phyloP scores from a whole-genome alignment of 2,888 invertebrate species.

The Calliopum simillimum region DNA sequence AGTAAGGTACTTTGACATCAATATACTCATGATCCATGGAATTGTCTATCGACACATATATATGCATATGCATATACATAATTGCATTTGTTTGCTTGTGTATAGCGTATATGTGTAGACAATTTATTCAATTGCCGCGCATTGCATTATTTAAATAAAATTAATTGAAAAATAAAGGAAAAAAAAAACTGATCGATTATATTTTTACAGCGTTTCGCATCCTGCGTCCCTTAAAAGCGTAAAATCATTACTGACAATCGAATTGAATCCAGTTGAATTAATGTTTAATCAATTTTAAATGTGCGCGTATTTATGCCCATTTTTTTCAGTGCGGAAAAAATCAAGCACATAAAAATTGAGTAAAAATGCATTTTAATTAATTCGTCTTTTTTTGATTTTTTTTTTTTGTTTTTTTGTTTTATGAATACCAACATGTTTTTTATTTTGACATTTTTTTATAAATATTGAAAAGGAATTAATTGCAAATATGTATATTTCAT shows the following conservation, averaged over 20 bases:
- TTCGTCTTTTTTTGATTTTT: constrained; percentile 9
- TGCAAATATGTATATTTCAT: too few species aligned
- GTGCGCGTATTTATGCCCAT: constrained; percentile 10
- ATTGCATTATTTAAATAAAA: too few species aligned
- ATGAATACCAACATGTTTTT: background rate
- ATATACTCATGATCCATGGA: too few species aligned
- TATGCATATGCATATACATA: too few species aligned
- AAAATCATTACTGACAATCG: constrained; percentile 23
- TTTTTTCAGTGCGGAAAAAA: background rate
- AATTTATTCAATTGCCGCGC: too few species aligned
- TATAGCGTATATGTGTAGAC: too few species aligned
- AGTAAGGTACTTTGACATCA: too few species aligned
- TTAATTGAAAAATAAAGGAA: too few species aligned
- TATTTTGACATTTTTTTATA: background rate
- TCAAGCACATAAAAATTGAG: background rate
- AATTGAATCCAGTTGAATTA: constrained; percentile 20
- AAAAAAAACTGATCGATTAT: constrained; percentile 14
- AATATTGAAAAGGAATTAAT: background rate
- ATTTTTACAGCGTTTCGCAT: constrained; percentile 1
- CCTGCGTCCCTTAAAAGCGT: constrained; percentile 17
- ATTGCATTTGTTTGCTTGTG: too few species aligned
- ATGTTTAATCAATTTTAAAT: constrained; percentile 28
- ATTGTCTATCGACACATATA: too few species aligned
- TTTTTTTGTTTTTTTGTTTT: background rate
- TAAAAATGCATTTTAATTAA: constrained; percentile 22